These are phyloP conservation scores for Phrynocephalus versicolor DNA, from an alignment of 2,113 vertebrate species.

Conservation along the genomic window DNA sequence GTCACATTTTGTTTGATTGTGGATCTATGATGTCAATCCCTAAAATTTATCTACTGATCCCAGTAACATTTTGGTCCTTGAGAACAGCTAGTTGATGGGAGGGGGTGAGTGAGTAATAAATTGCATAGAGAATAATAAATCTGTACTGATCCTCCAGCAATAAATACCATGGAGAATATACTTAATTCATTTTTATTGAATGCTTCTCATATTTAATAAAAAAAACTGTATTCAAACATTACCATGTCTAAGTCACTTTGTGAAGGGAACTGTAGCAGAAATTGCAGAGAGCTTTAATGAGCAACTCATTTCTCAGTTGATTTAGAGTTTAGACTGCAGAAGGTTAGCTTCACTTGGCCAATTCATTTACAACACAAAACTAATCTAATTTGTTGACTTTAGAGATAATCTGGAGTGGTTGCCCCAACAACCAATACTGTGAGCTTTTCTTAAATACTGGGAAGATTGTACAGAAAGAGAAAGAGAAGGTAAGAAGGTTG, in stretches of 20 bases:
- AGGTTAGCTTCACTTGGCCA: neutral
- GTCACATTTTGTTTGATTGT: neutral
- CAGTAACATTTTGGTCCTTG: neutral
- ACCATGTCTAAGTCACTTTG: neutral
- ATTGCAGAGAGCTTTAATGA: neutral
- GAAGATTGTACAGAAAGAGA: slow-evolving; percentile 24
- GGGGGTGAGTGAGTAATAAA: neutral
- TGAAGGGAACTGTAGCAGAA: neutral
- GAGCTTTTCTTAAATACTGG: slow-evolving; percentile 6
- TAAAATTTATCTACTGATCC: neutral
- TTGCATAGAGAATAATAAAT: neutral
- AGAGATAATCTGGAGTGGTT: slow-evolving; percentile 20
- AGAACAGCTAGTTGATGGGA: neutral
- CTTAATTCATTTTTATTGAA: neutral
- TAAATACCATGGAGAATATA: rapidly evolving
- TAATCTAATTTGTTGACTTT: slow-evolving; percentile 33
- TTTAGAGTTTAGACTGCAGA: slow-evolving; percentile 1
- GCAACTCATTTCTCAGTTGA: neutral
- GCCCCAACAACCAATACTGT: slow-evolving; percentile 8
- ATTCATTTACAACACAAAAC: slow-evolving; percentile 8
- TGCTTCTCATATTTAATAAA: neutral
- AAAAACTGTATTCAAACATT: neutral
- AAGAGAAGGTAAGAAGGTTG: neutral
- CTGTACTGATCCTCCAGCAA: neutral
- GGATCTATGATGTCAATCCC: neutral